These are phyloP conservation scores for Glyphotaelius pellucidus DNA, from an alignment of 2,888 invertebrate species.

Conservation along the genomic window DNA sequence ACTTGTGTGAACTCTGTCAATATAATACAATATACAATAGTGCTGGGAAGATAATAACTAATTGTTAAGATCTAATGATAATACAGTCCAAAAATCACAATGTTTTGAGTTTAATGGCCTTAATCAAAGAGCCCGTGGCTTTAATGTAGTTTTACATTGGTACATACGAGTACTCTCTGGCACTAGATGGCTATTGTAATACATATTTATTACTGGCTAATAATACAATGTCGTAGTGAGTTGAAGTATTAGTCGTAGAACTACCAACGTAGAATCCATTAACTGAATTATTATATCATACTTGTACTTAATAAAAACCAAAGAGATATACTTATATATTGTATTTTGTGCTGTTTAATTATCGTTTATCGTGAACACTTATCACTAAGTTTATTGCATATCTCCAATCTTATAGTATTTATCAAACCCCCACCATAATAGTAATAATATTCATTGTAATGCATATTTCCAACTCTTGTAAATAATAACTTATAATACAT, in stretches of 20 bases:
- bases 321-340: neutral
- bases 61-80: constrained; percentile 26
- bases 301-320: neutral
- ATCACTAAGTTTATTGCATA: constrained; percentile 38
- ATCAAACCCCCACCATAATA: constrained; percentile 16
- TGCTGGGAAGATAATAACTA: constrained; percentile 37
- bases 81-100: constrained; percentile 50
- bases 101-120: constrained; percentile 22
- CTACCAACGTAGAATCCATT: neutral
- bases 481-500: constrained; percentile 40
- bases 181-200: constrained; percentile 2
- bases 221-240: neutral
- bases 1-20: constrained; percentile 5
- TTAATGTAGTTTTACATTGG: neutral
- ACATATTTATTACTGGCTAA: neutral
- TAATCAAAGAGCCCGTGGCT: neutral
- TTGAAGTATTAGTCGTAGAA: neutral
- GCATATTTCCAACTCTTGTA: constrained; percentile 58
- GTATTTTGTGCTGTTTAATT: constrained; percentile 28
- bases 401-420: constrained; percentile 29
- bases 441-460: neutral
- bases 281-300: constrained; percentile 2
- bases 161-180: neutral
- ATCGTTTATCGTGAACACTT: constrained; percentile 29
- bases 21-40: neutral